These are phyloP conservation scores for Colistium nudipinnis DNA, from an alignment of 2,113 vertebrate genomes.

Conservation along the genomic window DNA sequence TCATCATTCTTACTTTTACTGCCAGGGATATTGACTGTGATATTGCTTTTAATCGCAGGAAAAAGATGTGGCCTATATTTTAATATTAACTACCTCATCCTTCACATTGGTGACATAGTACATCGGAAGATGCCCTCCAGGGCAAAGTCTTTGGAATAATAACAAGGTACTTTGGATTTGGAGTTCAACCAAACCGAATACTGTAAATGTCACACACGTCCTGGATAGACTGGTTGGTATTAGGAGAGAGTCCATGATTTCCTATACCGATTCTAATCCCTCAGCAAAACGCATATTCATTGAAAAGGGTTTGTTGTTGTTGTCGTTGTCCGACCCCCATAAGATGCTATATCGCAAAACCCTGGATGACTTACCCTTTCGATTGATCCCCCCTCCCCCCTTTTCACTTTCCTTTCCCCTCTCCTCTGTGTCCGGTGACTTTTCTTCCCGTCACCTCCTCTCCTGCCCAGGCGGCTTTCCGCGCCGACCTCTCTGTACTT, in stretches of 20 bases:
- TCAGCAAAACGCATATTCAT: no score
- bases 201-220: neutral
- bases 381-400: neutral
- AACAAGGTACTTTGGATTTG: conserved; percentile 7
- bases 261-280: no score
- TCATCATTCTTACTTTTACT: neutral
- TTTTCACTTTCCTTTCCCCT: neutral
- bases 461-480: conserved; percentile 87
- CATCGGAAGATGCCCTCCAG: neutral
- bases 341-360: no score
- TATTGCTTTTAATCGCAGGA: neutral
- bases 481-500: conserved; percentile 87
- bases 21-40: neutral
- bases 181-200: conserved; percentile 1
- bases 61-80: neutral
- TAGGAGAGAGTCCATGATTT: no score
- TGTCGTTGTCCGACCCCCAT: no score
- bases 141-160: neutral
- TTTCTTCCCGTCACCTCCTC: neutral
- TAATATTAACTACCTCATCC: neutral
- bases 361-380: no score
- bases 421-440: neutral
- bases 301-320: no score
- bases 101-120: neutral
- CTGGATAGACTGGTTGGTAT: neutral